Conservation (phyloP, 2,888 invertebrate species). For the Sturmia bella region DNA sequence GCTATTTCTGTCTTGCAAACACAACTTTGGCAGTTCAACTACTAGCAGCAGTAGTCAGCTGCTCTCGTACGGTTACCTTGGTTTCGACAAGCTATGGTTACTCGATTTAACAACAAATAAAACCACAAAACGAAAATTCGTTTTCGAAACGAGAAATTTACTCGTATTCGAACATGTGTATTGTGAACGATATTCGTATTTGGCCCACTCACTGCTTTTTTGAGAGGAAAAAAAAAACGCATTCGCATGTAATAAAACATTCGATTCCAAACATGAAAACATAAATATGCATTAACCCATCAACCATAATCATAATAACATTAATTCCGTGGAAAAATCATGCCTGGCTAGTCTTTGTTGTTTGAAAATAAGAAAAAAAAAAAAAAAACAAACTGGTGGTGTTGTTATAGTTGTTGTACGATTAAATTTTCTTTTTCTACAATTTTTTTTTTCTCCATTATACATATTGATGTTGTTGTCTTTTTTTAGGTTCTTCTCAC, state of each 20-base stretch:
- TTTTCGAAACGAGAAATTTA: too few relatives aligned
- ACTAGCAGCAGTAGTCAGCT: too few relatives aligned
- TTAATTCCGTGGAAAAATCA: conserved; percentile 64
- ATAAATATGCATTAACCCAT: conserved; percentile 62
- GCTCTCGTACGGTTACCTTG: too few relatives aligned
- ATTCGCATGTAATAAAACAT: conserved; percentile 17
- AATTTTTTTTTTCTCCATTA: neutral
- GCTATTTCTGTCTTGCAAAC: too few relatives aligned
- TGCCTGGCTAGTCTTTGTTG: conserved; percentile 49
- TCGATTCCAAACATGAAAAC: conserved; percentile 56
- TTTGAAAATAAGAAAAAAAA: neutral
- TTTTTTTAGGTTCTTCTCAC: conserved; percentile 19
- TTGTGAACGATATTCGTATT: too few relatives aligned
- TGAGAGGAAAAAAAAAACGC: too few relatives aligned
- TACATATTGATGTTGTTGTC: conserved; percentile 11
- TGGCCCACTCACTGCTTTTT: too few relatives aligned
- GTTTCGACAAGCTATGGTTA: too few relatives aligned
- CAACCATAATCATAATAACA: conserved; percentile 65
- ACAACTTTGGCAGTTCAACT: too few relatives aligned
- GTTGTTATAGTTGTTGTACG: conserved; percentile 24
- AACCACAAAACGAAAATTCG: too few relatives aligned
- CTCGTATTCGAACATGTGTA: too few relatives aligned
- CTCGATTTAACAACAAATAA: too few relatives aligned
- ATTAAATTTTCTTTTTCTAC: conserved; percentile 35
- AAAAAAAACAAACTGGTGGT: neutral